These are phyloP conservation scores for Eilema depressum DNA, from an alignment of 2,888 invertebrate species.

Conservation along the genomic window DNA sequence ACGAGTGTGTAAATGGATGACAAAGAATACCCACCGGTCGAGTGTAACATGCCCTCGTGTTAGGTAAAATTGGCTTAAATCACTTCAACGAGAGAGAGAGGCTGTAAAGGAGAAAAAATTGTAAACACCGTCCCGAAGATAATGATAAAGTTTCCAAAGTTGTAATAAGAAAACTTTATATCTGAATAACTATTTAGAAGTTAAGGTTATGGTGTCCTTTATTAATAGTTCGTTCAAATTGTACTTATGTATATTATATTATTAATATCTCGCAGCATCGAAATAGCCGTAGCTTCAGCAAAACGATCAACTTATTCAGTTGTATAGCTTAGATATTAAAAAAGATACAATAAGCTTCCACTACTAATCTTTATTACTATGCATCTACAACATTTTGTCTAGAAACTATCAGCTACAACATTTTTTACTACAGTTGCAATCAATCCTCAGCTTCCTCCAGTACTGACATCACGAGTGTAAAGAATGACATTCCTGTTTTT, in stretches of 20 bases:
- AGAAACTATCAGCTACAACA: not conserved
- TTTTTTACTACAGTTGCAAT: not conserved
- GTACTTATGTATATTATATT: too few relatives aligned
- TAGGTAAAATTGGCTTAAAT: not conserved
- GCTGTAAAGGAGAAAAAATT: not conserved
- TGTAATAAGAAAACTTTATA: too few relatives aligned
- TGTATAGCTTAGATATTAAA: too few relatives aligned
- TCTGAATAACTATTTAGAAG: too few relatives aligned
- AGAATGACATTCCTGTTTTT: constrained; percentile 80
- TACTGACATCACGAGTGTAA: constrained; percentile 79
- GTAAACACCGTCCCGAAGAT: not conserved
- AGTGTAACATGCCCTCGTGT: not conserved
- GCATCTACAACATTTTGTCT: not conserved
- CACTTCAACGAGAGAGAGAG: not conserved
- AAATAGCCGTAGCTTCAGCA: too few relatives aligned
- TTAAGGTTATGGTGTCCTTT: too few relatives aligned
- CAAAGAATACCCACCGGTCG: constrained; percentile 31
- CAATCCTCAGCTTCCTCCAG: constrained; percentile 59
- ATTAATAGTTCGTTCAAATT: too few relatives aligned
- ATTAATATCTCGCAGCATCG: too few relatives aligned
- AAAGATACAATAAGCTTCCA: not conserved
- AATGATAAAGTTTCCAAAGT: not conserved
- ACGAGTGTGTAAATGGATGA: constrained; percentile 23
- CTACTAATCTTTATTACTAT: not conserved
- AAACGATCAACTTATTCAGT: too few relatives aligned